These are phyloP conservation scores for Punctoribates punctum DNA, from an alignment of 2,888 invertebrate genomes.

Conservation along the genomic window DNA sequence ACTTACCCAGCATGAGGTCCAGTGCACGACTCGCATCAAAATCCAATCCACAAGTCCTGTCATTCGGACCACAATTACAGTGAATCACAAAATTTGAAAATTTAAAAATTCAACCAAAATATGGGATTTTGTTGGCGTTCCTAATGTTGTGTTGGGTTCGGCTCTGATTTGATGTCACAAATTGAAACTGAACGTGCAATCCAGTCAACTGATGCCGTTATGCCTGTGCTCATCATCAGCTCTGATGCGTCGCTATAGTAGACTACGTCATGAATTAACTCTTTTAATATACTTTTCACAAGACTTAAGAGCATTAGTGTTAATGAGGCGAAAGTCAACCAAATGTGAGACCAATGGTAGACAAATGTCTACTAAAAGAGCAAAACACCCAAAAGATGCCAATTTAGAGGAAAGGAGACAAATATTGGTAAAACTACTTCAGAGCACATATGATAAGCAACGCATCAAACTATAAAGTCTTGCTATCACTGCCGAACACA, in stretches of 20 bases:
- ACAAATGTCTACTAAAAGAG: not conserved
- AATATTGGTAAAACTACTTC: not conserved
- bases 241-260: slow-evolving; percentile 35
- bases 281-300: slow-evolving; percentile 38
- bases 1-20: slow-evolving; percentile 36
- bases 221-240: slow-evolving; percentile 25
- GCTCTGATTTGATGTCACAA: slow-evolving; percentile 2
- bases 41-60: slow-evolving; percentile 21
- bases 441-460: slow-evolving; percentile 3
- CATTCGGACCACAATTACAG: slow-evolving; percentile 14
- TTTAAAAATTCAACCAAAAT: not conserved
- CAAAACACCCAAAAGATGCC: slow-evolving; percentile 7
- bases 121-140: not conserved
- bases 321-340: not conserved
- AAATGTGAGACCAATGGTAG: too few species aligned
- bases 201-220: slow-evolving; percentile 16
- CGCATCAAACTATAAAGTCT: not conserved
- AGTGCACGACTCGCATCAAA: slow-evolving; percentile 25
- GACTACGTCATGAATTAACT: slow-evolving; percentile 37
- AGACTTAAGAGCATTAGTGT: slow-evolving; percentile 36
- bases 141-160: not conserved
- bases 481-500: slow-evolving; percentile 30
- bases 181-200: slow-evolving; percentile 8
- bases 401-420: slow-evolving; percentile 4
- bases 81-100: not conserved